phyloP scores from a whole-genome alignment of 1,140 invertebrate species.

The Rhynchophorus ferrugineus region DNA sequence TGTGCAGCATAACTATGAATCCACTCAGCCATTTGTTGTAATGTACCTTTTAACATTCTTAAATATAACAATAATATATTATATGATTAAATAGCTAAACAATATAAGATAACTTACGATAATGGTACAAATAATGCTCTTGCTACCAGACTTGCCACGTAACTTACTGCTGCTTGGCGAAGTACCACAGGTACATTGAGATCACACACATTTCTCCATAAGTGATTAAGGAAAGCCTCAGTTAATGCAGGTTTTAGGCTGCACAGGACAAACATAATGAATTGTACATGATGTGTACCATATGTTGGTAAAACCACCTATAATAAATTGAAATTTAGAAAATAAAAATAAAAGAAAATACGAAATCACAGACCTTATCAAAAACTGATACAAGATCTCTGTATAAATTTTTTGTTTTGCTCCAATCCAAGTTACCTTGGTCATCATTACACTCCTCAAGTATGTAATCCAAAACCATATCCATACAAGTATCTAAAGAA shows the following conservation, averaged over 20 bases:
- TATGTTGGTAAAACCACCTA: slow-evolving; percentile 62
- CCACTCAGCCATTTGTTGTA: slow-evolving; percentile 62
- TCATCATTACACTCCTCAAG: slow-evolving; percentile 43
- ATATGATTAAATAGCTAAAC: not conserved
- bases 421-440: slow-evolving; percentile 38
- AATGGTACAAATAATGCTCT: slow-evolving; percentile 60
- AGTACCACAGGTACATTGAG: slow-evolving; percentile 56
- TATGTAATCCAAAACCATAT: slow-evolving; percentile 53
- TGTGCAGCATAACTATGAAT: slow-evolving; percentile 65
- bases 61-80: slow-evolving; percentile 31
- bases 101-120: slow-evolving; percentile 44
- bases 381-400: slow-evolving; percentile 55
- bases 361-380: slow-evolving; percentile 44
- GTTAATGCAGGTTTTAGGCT: slow-evolving; percentile 58
- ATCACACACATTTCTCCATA: slow-evolving; percentile 70
- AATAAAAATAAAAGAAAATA: not conserved
- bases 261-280: slow-evolving; percentile 68
- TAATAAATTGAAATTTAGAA: slow-evolving; percentile 4
- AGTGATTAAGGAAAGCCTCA: slow-evolving; percentile 60
- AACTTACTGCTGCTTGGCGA: slow-evolving; percentile 62
- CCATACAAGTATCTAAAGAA: slow-evolving; percentile 58
- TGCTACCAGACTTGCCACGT: slow-evolving; percentile 68
- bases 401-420: slow-evolving; percentile 43
- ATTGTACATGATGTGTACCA: slow-evolving; percentile 69
- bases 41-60: slow-evolving; percentile 54